A percentile compares a stretch with the other conserved stretches of the same genome.
phyloP scores from a whole-genome alignment of 2,797 vertebrate genomes.

The Darevskia mixta region DNA sequence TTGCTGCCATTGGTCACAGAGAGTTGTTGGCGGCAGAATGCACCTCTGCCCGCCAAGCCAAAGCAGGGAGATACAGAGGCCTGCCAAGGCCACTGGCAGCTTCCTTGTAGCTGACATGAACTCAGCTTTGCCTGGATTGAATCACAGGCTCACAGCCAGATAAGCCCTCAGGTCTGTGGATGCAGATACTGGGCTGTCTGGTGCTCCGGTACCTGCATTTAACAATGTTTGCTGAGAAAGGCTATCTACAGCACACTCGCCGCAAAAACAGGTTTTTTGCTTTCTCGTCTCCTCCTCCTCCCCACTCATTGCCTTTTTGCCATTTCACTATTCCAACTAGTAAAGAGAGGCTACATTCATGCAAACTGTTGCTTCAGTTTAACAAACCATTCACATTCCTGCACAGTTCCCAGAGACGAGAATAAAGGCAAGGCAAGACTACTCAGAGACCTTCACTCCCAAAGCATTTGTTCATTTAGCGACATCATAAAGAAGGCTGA shows the following conservation, averaged over 20 bases:
- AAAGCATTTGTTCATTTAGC: background rate
- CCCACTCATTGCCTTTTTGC: background rate
- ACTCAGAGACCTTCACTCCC: background rate
- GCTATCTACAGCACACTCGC: no score
- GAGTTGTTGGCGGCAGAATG: background rate
- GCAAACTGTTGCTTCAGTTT: background rate
- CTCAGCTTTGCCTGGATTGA: background rate
- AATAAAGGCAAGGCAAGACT: background rate
- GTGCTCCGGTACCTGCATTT: background rate
- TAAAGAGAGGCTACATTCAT: background rate
- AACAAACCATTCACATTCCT: background rate
- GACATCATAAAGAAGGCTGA: background rate
- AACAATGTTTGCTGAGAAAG: background rate
- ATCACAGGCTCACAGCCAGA: conserved; percentile 14
- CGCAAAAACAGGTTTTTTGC: background rate
- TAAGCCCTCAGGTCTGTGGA: conserved; percentile 9
- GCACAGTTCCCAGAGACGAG: background rate
- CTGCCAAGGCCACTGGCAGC: conserved; percentile 40
- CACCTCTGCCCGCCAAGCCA: conserved; percentile 20
- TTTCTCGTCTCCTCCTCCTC: fast-evolving
- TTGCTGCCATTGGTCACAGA: conserved; percentile 17
- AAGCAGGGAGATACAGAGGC: background rate
- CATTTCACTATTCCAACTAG: background rate
- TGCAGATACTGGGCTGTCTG: background rate
- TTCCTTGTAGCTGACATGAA: conserved; percentile 14